phyloP scores from a whole-genome alignment of 2,113 vertebrate genomes.

The Seriola rivoliana region DNA sequence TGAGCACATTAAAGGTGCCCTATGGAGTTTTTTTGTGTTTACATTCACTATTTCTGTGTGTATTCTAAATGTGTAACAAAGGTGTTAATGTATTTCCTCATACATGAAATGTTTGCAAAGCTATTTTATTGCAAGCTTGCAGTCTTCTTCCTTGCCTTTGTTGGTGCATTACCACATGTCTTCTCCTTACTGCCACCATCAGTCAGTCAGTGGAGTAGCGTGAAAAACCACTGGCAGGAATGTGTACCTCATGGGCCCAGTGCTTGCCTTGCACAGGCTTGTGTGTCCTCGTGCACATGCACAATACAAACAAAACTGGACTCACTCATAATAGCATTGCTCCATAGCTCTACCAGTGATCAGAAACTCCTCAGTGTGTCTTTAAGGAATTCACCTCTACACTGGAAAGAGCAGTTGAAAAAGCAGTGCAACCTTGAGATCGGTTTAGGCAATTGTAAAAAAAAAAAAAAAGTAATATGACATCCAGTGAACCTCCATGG shows the following conservation, averaged over 20 bases:
- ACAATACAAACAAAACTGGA: not conserved
- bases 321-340: not conserved
- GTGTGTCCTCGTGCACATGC: not conserved
- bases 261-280: no score
- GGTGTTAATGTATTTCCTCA: no score
- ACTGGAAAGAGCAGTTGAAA: not conserved
- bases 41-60: not conserved
- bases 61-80: not conserved
- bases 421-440: not conserved
- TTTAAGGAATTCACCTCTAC: not conserved
- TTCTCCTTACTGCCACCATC: not conserved
- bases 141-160: not conserved
- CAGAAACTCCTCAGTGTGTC: not conserved
- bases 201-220: not conserved
- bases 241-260: not conserved
- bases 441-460: no score
- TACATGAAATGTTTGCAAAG: no score
- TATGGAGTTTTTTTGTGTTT: not conserved
- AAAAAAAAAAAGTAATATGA: not conserved
- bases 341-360: not conserved
- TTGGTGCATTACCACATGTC: not conserved
- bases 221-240: not conserved
- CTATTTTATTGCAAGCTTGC: no score
- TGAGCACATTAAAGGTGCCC: not conserved
- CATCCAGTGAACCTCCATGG: not conserved